A percentile compares a stretch with the other conserved stretches of the same genome.
These are phyloP conservation scores for Leptodactylus fuscus DNA, from an alignment of 2,113 vertebrate genomes.

Conservation along the genomic window DNA sequence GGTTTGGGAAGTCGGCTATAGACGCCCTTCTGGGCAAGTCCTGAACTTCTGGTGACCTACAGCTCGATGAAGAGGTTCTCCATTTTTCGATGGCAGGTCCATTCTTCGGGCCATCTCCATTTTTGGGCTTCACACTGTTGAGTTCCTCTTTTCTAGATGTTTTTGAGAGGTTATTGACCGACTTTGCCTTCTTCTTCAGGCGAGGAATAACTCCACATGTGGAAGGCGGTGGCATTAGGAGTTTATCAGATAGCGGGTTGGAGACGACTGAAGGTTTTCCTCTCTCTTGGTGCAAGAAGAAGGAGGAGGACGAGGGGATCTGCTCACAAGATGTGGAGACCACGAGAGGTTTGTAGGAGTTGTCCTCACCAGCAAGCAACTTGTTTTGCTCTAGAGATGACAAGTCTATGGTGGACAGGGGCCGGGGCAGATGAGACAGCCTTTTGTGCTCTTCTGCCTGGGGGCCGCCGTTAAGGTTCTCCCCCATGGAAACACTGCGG, in stretches of 20 bases:
- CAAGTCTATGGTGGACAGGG: constrained; percentile 61
- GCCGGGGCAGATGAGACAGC: constrained; percentile 45
- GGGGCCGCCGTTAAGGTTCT: constrained; percentile 55
- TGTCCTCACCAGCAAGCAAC: neutral
- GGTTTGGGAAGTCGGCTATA: neutral
- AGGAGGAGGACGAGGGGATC: too few relatives aligned
- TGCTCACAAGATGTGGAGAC: neutral
- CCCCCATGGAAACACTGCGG: constrained; percentile 63
- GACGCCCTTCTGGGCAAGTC: constrained; percentile 13
- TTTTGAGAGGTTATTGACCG: constrained; percentile 44
- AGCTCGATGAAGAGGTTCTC: neutral
- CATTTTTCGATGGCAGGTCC: neutral
- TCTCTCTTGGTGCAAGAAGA: constrained; percentile 68
- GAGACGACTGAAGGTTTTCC: constrained; percentile 66
- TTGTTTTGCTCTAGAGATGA: constrained; percentile 44
- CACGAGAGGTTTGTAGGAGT: neutral
- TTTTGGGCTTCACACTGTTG: neutral
- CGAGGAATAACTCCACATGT: constrained; percentile 3
- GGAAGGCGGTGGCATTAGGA: constrained; percentile 53
- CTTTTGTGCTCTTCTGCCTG: neutral
- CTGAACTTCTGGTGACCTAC: neutral
- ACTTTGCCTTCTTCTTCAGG: constrained; percentile 40
- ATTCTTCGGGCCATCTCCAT: neutral
- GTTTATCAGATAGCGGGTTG: constrained; percentile 46
- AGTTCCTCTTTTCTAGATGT: constrained; percentile 5